Base-by-base conservation (phyloP, 2,888 invertebrate genomes). In the Deilephila elpenor region DNA sequence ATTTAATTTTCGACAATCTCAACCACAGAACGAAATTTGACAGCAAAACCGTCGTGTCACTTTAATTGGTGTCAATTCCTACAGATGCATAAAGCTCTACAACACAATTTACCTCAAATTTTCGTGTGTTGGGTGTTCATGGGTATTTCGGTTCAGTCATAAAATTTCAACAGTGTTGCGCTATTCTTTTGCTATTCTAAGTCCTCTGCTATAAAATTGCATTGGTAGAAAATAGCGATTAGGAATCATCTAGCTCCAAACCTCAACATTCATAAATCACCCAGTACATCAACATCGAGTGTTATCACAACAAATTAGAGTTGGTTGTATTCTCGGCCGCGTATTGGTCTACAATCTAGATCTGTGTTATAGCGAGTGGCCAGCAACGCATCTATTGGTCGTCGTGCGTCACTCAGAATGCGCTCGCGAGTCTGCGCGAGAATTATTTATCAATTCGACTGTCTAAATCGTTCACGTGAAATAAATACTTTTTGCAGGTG, bases 371-470 rank as follows among this genome's bases (percentile, higher is more conserved):
- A 19, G 37, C 25, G 19, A 29, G 71, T 17, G 56, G 20, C 25
- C 17, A 59, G 64, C 25, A 56, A 56, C 64, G 59, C 37, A 34
- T n/a, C 78, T 74, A 76, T 75, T 79, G 79, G 78, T 73, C 19
- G 71, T 51, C 71, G 71, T 78, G 79, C 79, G 77, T 79, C 78
- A 79, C 25, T 60, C 70, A 73, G 44, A 71, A 72, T 70, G 74
- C 74, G 67, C 71, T 25, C 29, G 71, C 59, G 74, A 34, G 56
- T 64, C 62, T 62, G 25, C 67, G 51, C 17, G 67, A 51, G 51
- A 59, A 25, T 59, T 60, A 59, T 71, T 71, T 71, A 71, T 71
- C 59, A 59, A 34, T 60, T 29, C 34, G 60, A 60, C 60, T 7
- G 34, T 71, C 17, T 44, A 25, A 44, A 17, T 67, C 25, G 25